A percentile compares a stretch with the other conserved stretches of the same genome.
These are phyloP conservation scores for Ptilodon capucinus DNA, from an alignment of 2,888 invertebrate species.

Conservation along the genomic window DNA sequence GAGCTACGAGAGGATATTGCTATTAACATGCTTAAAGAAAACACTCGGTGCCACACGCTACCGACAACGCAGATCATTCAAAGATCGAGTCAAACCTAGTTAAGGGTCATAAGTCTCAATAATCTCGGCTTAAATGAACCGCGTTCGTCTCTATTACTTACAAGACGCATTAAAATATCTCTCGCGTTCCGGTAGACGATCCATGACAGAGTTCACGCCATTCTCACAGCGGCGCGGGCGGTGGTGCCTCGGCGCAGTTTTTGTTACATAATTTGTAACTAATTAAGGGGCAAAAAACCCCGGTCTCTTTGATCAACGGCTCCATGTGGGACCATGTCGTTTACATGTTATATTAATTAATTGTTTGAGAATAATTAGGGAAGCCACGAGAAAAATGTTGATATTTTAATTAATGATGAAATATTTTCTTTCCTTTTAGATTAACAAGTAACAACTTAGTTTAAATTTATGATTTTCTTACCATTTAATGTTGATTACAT, in stretches of 20 bases:
- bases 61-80: too few species aligned
- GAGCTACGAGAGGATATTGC: too few species aligned
- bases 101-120: neutral
- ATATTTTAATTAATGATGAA: slow-evolving; percentile 10
- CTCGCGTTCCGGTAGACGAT: slow-evolving; percentile 41
- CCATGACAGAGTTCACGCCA: slow-evolving; percentile 42
- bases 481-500: too few species aligned
- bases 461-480: too few species aligned
- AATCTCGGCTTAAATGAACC: neutral
- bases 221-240: slow-evolving; percentile 19
- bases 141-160: neutral
- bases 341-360: slow-evolving; percentile 47
- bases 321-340: slow-evolving; percentile 39
- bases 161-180: slow-evolving; percentile 23
- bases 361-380: slow-evolving; percentile 31
- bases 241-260: slow-evolving; percentile 31
- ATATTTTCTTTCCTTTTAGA: too few species aligned
- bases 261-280: slow-evolving; percentile 68
- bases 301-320: slow-evolving; percentile 43
- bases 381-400: slow-evolving; percentile 10
- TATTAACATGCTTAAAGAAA: too few species aligned
- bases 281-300: slow-evolving; percentile 60
- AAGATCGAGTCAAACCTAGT: neutral
- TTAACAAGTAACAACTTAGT: too few species aligned
- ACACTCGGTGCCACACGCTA: too few species aligned